Evolutionary conservation across 2,113 vertebrate species (phyloP).

Genomic region (Mirounga angustirostris): DNA sequence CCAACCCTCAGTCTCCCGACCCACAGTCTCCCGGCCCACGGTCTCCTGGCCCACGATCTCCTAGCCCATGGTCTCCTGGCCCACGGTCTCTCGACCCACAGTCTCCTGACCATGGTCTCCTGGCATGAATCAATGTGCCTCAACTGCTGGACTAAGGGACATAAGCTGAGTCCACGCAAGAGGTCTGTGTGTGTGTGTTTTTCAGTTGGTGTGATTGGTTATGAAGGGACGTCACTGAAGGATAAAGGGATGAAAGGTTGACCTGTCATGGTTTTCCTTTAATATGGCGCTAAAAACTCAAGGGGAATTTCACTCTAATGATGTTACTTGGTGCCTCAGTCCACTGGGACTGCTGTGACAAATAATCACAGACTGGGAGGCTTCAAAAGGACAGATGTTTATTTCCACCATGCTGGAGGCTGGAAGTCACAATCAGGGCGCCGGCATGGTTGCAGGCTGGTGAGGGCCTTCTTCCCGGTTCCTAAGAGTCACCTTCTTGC

Average conservation of each 20-base stretch:
- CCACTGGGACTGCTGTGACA: neutral
- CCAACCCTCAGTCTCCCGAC: too few relatives aligned
- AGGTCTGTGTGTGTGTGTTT: neutral
- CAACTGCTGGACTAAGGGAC: neutral
- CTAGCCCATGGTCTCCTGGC: neutral
- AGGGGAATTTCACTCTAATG: neutral
- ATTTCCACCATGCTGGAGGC: neutral
- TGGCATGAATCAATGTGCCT: neutral
- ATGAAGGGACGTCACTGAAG: neutral
- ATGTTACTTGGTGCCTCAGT: neutral
- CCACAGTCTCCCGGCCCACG: neutral
- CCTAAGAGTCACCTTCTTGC: neutral
- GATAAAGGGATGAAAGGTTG: neutral
- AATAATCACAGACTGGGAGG: neutral
- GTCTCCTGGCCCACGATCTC: too few relatives aligned
- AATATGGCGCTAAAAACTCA: neutral
- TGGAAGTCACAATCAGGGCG: neutral
- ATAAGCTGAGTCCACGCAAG: neutral
- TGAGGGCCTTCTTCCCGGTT: neutral
- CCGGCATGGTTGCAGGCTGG: too few relatives aligned
- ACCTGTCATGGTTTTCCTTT: neutral
- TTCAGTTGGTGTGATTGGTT: neutral
- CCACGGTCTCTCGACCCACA: too few relatives aligned
- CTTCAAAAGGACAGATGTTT: neutral
- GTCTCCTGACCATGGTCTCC: neutral